Evolutionary conservation across 2,888 invertebrate species (phyloP).

Genomic region (Drosophila eohydei): DNA sequence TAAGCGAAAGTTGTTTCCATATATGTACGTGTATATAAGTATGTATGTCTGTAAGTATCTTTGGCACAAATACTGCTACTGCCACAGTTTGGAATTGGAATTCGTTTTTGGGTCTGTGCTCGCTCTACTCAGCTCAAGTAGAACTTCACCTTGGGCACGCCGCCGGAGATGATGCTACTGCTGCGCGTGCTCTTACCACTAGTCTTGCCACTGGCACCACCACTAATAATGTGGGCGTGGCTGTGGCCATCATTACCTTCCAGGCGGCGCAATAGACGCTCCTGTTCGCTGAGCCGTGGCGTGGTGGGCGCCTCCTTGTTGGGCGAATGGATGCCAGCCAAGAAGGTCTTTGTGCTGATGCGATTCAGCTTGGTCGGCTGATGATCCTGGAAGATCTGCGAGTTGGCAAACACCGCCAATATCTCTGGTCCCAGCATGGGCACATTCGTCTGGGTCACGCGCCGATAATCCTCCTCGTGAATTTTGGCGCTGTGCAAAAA

Average conservation of each 20-base stretch:
- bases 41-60: slow-evolving; percentile 59
- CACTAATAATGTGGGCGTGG: slow-evolving; percentile 52
- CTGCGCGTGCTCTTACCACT: slow-evolving; percentile 78
- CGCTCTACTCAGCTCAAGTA: slow-evolving; percentile 68
- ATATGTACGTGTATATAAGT: neutral
- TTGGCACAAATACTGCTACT: slow-evolving; percentile 77
- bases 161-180: slow-evolving; percentile 68
- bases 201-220: slow-evolving; percentile 56
- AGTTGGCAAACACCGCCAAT: slow-evolving; percentile 84
- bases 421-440: slow-evolving; percentile 85
- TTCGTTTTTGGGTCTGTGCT: neutral
- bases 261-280: slow-evolving; percentile 83
- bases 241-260: slow-evolving; percentile 83
- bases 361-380: slow-evolving; percentile 84
- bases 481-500: slow-evolving; percentile 79
- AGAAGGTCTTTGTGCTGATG: slow-evolving; percentile 81
- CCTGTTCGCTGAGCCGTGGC: slow-evolving; percentile 82
- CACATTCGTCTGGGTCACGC: slow-evolving; percentile 85
- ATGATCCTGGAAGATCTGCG: slow-evolving; percentile 85
- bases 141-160: slow-evolving; percentile 82
- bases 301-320: slow-evolving; percentile 82
- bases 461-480: slow-evolving; percentile 85
- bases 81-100: slow-evolving; percentile 11
- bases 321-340: slow-evolving; percentile 82
- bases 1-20: slow-evolving; percentile 28